A percentile compares a stretch with the other conserved stretches of the same genome.
phyloP scores from a whole-genome alignment of 2,113 vertebrate genomes.

The Chionis minor region DNA sequence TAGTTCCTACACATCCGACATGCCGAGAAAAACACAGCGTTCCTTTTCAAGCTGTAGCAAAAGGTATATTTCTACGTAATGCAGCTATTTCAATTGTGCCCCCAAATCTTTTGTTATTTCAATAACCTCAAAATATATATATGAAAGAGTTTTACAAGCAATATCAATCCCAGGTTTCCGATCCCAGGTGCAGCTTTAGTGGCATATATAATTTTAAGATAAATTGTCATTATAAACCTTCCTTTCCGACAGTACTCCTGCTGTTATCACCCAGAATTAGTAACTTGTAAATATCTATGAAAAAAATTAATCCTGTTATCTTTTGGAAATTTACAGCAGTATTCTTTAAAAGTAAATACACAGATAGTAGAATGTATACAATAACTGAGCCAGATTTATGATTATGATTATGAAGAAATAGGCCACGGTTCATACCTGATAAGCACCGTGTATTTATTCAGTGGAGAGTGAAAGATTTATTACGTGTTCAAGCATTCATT shows the following conservation, averaged over 20 bases:
- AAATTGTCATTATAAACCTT: neutral
- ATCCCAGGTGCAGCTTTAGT: neutral
- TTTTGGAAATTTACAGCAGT: neutral
- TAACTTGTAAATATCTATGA: neutral
- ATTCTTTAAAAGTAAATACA: neutral
- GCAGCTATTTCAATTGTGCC: neutral
- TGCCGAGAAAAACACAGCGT: neutral
- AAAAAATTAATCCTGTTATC: neutral
- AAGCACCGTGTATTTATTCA: neutral
- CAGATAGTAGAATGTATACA: neutral
- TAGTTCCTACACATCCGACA: neutral
- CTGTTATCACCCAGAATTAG: neutral
- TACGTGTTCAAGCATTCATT: slow-evolving; percentile 24
- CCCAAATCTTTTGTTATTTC: neutral
- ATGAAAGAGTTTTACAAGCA: neutral
- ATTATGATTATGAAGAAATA: neutral
- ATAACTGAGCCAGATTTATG: neutral
- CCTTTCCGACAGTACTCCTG: neutral
- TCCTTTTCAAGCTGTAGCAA: neutral
- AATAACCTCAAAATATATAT: neutral
- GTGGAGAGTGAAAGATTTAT: neutral
- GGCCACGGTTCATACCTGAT: neutral
- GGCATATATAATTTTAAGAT: neutral
- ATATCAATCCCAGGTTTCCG: neutral
- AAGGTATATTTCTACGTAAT: neutral